Evolutionary conservation across 1,140 invertebrate genomes (phyloP).

Genomic region (Euura lappo): DNA sequence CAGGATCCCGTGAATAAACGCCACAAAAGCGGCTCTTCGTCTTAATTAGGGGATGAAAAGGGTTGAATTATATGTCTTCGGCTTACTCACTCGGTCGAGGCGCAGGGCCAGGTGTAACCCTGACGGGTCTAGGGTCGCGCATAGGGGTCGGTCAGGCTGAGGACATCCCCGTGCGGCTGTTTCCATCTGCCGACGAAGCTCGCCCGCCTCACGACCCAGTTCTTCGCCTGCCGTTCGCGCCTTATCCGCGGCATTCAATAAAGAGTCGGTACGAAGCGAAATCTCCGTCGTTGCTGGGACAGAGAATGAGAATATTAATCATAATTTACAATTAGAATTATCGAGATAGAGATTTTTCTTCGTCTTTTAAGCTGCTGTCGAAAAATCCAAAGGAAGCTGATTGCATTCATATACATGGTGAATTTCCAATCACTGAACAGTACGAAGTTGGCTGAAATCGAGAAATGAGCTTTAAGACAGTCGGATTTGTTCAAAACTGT

Average conservation of each 20-base stretch:
- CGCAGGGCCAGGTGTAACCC: constrained; percentile 61
- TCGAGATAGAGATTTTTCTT: no score
- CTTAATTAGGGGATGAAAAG: constrained; percentile 33
- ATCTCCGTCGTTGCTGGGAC: constrained; percentile 58
- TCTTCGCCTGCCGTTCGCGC: constrained; percentile 61
- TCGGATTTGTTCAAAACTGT: no score
- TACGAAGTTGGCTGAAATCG: no score
- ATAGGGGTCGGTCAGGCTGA: constrained; percentile 66
- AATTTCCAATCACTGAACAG: no score
- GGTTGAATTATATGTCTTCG: constrained; percentile 32
- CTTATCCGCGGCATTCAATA: constrained; percentile 61
- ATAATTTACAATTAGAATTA: no score
- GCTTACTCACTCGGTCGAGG: constrained; percentile 50
- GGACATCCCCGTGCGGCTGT: constrained; percentile 64
- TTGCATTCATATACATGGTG: no score
- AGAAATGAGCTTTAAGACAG: no score
- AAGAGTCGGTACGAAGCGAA: constrained; percentile 56
- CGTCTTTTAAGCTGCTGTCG: no score
- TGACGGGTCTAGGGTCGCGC: constrained; percentile 69
- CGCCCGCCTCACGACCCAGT: constrained; percentile 62
- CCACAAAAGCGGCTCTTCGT: background rate
- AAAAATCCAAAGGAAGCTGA: no score
- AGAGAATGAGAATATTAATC: no score
- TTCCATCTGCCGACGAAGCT: constrained; percentile 66
- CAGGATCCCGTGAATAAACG: background rate